These are phyloP conservation scores for Mactromeris polynyma DNA, from an alignment of 2,888 invertebrate species.

Conservation along the genomic window DNA sequence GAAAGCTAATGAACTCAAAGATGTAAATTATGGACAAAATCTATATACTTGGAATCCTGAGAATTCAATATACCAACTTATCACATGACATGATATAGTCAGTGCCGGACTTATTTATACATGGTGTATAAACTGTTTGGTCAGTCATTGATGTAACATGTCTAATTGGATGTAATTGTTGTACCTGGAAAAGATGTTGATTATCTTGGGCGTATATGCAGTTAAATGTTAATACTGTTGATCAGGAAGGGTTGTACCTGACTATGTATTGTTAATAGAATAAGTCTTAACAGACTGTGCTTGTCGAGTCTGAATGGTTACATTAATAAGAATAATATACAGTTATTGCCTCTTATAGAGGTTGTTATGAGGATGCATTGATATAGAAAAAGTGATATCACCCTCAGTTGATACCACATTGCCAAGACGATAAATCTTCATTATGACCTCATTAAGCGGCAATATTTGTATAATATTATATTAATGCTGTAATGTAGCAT, in stretches of 20 bases:
- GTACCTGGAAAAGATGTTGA: not conserved
- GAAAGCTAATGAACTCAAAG: slow-evolving; percentile 34
- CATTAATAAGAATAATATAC: too few species aligned
- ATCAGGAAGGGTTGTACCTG: not conserved
- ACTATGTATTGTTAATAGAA: not conserved
- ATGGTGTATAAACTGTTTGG: not conserved
- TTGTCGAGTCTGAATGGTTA: not conserved
- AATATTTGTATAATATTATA: too few species aligned
- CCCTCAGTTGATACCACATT: too few species aligned
- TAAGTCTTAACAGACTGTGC: not conserved
- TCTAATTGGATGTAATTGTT: not conserved
- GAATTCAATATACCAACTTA: not conserved
- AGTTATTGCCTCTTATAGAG: too few species aligned
- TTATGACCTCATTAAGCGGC: too few species aligned
- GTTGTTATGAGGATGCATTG: too few species aligned
- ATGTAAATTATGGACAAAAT: not conserved
- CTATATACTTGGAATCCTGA: not conserved
- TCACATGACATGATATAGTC: not conserved
- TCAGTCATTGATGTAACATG: not conserved
- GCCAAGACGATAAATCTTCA: too few species aligned
- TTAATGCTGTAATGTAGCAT: too few species aligned
- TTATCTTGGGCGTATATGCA: not conserved
- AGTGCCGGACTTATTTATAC: not conserved
- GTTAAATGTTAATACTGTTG: not conserved
- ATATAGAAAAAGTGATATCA: too few species aligned